Evolutionary conservation across 2,888 invertebrate species (phyloP).

Genomic region (Volucella inflata): DNA sequence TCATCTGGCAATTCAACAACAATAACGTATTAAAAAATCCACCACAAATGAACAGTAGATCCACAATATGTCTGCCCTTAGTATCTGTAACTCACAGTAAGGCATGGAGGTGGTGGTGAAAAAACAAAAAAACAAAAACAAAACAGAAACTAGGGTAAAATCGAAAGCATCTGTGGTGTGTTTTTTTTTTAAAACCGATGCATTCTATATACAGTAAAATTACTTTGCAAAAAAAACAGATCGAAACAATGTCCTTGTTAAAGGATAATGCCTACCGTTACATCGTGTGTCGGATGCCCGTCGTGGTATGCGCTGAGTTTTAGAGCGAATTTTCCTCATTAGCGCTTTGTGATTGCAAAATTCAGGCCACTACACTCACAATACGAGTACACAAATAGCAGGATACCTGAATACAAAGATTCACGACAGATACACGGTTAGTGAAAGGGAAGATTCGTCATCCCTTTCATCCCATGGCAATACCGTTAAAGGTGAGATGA

Average conservation of each 20-base stretch:
- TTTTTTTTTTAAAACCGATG: constrained; percentile 51
- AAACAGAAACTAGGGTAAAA: constrained; percentile 20
- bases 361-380: constrained; percentile 21
- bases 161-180: constrained; percentile 54
- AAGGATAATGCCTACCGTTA: constrained; percentile 58
- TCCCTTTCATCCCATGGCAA: too few species aligned
- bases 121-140: constrained; percentile 17
- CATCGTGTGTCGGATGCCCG: constrained; percentile 15
- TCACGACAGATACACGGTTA: too few species aligned
- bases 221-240: constrained; percentile 19
- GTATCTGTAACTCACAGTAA: too few species aligned
- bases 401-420: too few species aligned
- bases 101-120: neutral
- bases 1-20: too few species aligned
- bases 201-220: constrained; percentile 54
- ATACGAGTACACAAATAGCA: neutral
- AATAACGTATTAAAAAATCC: too few species aligned
- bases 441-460: too few species aligned
- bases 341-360: constrained; percentile 48
- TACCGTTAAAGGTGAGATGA: too few species aligned
- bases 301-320: constrained; percentile 30
- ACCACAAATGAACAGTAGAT: too few species aligned
- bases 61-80: too few species aligned
- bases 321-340: constrained; percentile 66
- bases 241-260: constrained; percentile 45